These are phyloP conservation scores for Heliornis fulica DNA, from an alignment of 2,113 vertebrate genomes.

Conservation along the genomic window DNA sequence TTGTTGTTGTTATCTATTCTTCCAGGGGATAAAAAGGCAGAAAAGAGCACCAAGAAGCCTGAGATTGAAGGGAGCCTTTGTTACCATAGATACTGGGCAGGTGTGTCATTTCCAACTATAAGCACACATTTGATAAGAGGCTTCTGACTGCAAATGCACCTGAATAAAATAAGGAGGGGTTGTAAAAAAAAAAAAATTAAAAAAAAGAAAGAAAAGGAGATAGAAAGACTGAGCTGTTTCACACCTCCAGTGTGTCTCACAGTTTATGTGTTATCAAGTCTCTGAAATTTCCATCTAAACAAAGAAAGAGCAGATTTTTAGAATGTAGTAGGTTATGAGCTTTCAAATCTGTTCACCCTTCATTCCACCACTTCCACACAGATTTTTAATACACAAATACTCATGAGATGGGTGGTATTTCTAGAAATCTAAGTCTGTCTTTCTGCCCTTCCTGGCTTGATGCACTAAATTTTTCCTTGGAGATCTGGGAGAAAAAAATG, in stretches of 20 bases:
- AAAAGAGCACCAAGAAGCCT: constrained; percentile 61
- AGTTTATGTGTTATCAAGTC: constrained; percentile 32
- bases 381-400: constrained; percentile 31
- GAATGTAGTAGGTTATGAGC: constrained; percentile 45
- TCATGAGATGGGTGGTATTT: constrained; percentile 27
- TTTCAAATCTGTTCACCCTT: constrained; percentile 52
- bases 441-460: constrained; percentile 8
- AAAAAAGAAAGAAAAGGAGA: background rate
- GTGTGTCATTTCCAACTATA: constrained; percentile 71
- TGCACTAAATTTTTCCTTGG: background rate
- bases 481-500: background rate
- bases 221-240: constrained; percentile 25
- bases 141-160: constrained; percentile 63
- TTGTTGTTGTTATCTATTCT: constrained; percentile 6
- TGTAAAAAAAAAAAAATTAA: background rate
- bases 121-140: constrained; percentile 68
- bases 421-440: constrained; percentile 6
- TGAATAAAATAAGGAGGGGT: constrained; percentile 62
- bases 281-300: constrained; percentile 61
- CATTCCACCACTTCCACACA: background rate
- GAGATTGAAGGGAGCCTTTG: constrained; percentile 70
- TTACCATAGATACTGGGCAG: constrained; percentile 79
- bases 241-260: constrained; percentile 17
- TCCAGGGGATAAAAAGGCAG: constrained; percentile 56
- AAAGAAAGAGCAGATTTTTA: constrained; percentile 55